These are phyloP conservation scores for Apodemus sylvaticus DNA, from an alignment of 2,113 vertebrate species.

Conservation along the genomic window DNA sequence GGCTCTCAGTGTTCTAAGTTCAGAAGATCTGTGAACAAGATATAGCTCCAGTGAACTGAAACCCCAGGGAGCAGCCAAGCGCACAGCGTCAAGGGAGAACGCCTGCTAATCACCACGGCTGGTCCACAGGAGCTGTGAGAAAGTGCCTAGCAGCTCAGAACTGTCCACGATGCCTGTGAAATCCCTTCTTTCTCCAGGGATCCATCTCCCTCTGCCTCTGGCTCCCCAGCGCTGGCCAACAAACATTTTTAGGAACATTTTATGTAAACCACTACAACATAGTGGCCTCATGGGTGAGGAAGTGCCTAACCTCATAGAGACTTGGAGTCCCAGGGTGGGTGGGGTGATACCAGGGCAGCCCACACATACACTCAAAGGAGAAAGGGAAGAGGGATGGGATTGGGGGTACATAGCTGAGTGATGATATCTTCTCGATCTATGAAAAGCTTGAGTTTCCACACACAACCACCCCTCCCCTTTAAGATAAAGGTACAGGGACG, in stretches of 20 bases:
- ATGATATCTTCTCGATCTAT: background rate
- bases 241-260: background rate
- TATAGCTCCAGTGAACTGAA: background rate
- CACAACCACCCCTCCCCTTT: background rate
- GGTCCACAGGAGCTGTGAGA: background rate
- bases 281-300: too few relatives aligned
- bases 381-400: too few relatives aligned
- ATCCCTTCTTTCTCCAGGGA: background rate
- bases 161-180: background rate
- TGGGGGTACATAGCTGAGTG: too few relatives aligned
- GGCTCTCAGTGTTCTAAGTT: background rate
- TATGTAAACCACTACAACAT: background rate
- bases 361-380: too few relatives aligned
- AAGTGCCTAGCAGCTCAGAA: background rate
- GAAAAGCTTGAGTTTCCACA: background rate
- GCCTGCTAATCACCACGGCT: background rate
- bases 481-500: background rate
- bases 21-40: conserved; percentile 35
- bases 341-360: too few relatives aligned
- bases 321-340: too few relatives aligned
- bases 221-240: background rate
- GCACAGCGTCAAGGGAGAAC: too few relatives aligned
- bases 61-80: background rate
- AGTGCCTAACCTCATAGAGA: too few relatives aligned
- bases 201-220: background rate